phyloP scores from a whole-genome alignment of 2,888 invertebrate species.

The Temnothorax rugatulus region DNA sequence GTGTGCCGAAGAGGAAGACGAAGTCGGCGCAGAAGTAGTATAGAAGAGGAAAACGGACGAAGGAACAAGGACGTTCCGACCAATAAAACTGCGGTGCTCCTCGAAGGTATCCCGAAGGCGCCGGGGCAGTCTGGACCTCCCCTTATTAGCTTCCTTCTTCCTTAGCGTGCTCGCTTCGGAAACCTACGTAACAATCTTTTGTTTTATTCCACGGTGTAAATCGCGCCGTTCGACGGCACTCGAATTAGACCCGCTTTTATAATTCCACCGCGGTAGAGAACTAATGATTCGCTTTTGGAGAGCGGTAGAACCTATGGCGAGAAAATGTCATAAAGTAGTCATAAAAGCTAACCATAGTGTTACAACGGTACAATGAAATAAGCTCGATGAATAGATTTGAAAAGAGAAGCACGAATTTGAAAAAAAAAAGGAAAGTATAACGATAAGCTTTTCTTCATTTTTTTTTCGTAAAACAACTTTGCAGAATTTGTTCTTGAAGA shows the following conservation, averaged over 20 bases:
- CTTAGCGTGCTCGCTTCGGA: conserved; percentile 60
- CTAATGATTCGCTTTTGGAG: conserved; percentile 36
- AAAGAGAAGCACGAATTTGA: neutral
- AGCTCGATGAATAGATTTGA: conserved; percentile 11
- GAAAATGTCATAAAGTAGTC: conserved; percentile 36
- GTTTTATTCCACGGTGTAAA: conserved; percentile 82
- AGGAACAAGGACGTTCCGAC: conserved; percentile 74
- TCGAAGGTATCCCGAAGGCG: conserved; percentile 78
- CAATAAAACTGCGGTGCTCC: conserved; percentile 80
- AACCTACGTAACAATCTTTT: conserved; percentile 77
- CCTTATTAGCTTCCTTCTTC: conserved; percentile 77
- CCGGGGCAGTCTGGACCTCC: conserved; percentile 80
- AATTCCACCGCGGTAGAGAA: conserved; percentile 51
- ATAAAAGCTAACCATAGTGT: conserved; percentile 30
- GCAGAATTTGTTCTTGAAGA: neutral
- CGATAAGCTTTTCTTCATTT: neutral
- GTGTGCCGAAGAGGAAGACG: conserved; percentile 72
- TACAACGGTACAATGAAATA: conserved; percentile 39
- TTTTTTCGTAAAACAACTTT: neutral
- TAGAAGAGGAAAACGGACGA: conserved; percentile 52
- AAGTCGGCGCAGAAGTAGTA: conserved; percentile 62
- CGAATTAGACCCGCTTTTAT: conserved; percentile 71
- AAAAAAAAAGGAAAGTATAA: neutral
- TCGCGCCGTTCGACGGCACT: conserved; percentile 80
- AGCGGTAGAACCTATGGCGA: neutral